These are phyloP conservation scores for Dasyornis broadbenti DNA, from an alignment of 2,113 vertebrate genomes.

Conservation along the genomic window DNA sequence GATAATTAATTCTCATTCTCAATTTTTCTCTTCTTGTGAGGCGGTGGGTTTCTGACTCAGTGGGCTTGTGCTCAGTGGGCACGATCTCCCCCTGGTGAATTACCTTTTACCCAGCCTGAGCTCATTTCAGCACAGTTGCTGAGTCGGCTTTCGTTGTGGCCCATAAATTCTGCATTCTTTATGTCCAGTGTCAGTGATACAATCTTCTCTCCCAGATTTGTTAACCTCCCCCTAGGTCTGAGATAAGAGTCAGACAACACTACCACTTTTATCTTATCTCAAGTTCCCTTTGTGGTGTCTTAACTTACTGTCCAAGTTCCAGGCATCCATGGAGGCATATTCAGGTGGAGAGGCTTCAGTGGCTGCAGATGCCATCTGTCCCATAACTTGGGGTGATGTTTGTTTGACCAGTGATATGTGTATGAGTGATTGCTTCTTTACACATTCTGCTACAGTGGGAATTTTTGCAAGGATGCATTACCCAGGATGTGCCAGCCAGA, in stretches of 20 bases:
- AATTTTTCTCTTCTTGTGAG: background rate
- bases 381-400: background rate
- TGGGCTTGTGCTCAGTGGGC: rapidly evolving
- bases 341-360: background rate
- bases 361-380: background rate
- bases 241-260: background rate
- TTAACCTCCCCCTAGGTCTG: background rate
- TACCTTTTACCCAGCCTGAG: background rate
- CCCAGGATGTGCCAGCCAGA: background rate
- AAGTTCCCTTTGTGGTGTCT: background rate
- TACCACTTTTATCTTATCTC: background rate
- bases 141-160: background rate
- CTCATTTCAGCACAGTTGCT: background rate
- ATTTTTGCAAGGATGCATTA: background rate
- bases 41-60: background rate
- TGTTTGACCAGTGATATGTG: background rate
- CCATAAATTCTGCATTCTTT: background rate
- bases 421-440: background rate
- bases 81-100: rapidly evolving
- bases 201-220: background rate
- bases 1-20: background rate
- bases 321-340: background rate
- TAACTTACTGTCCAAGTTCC: background rate
- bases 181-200: background rate
- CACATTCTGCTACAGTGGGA: background rate